Conservation (phyloP, 2,113 vertebrate genomes). For the Hystrix cristata region DNA sequence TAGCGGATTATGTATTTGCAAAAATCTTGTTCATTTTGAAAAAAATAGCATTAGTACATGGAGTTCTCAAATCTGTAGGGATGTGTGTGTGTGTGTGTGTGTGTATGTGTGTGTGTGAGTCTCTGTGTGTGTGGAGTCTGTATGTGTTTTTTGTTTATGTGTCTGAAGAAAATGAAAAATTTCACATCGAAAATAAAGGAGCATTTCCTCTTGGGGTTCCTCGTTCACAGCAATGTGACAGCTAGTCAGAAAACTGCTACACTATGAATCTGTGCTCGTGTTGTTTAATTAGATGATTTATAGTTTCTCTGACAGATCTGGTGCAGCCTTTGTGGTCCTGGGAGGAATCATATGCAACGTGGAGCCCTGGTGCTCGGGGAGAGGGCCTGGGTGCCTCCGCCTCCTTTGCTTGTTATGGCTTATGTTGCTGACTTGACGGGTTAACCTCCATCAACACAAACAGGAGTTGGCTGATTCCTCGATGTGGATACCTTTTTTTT, state of each 20-base stretch:
- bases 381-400: background rate
- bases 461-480: background rate
- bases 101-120: background rate
- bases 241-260: constrained; percentile 46
- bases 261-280: constrained; percentile 56
- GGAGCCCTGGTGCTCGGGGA: background rate
- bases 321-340: constrained; percentile 45
- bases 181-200: constrained; percentile 60
- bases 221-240: background rate
- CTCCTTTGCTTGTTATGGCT: background rate
- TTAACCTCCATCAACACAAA: background rate
- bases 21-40: background rate
- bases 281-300: constrained; percentile 63
- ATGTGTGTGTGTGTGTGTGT: background rate
- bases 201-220: constrained; percentile 56
- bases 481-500: background rate
- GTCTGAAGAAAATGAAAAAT: constrained; percentile 66
- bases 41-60: background rate
- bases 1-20: background rate
- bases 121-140: background rate
- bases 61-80: background rate
- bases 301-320: constrained; percentile 70
- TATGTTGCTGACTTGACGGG: background rate
- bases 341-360: background rate
- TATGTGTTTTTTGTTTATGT: background rate